Evolutionary conservation across 1,140 invertebrate species (phyloP).

Genomic region (Apis laboriosa): DNA sequence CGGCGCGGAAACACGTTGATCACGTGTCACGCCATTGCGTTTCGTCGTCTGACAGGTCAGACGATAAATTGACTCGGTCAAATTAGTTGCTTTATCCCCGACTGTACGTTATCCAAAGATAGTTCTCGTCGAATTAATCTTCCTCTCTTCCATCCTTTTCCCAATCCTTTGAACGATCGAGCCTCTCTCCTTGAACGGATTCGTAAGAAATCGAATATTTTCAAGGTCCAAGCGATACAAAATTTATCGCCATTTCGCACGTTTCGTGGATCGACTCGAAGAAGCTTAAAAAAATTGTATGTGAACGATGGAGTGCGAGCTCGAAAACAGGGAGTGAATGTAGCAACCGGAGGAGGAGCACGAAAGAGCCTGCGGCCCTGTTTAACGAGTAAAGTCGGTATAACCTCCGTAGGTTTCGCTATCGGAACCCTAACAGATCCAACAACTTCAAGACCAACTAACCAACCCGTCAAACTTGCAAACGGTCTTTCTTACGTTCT

Average conservation of each 20-base stretch:
- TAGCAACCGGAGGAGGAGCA: constrained; percentile 45
- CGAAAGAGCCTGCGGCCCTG: constrained; percentile 66
- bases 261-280: no score
- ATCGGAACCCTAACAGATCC: constrained; percentile 51
- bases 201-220: no score
- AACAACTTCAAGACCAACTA: constrained; percentile 69
- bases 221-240: no score
- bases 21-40: constrained; percentile 19
- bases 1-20: constrained; percentile 22
- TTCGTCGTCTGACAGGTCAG: constrained; percentile 26
- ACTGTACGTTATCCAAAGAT: constrained; percentile 53
- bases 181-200: no score
- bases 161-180: not conserved
- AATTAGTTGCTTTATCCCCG: constrained; percentile 58
- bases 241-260: no score
- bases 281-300: constrained; percentile 14
- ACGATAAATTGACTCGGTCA: constrained; percentile 61
- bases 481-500: constrained; percentile 59
- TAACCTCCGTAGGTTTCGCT: constrained; percentile 49
- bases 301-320: not conserved
- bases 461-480: constrained; percentile 64
- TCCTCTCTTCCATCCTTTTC: not conserved
- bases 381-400: constrained; percentile 71
- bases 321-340: constrained; percentile 47
- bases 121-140: constrained; percentile 51